These are phyloP conservation scores for Stenoptilia bipunctidactyla DNA, from an alignment of 2,888 invertebrate genomes.

Conservation along the genomic window DNA sequence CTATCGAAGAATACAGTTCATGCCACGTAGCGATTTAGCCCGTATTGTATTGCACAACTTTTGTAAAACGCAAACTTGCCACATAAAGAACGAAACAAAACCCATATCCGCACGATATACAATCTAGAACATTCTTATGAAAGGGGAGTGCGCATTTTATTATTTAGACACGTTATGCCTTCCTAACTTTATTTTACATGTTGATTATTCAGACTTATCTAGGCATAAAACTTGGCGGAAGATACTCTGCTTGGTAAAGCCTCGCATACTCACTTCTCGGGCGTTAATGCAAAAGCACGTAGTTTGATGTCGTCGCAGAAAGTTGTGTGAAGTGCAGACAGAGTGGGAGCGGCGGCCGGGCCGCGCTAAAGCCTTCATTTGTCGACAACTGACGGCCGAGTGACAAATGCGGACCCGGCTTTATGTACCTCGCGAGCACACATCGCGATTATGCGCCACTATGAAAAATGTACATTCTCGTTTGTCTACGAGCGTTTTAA, in stretches of 20 bases:
- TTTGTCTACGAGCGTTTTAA: constrained; percentile 16
- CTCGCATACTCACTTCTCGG: constrained; percentile 39
- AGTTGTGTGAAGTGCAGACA: constrained; percentile 67
- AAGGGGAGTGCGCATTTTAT: constrained; percentile 14
- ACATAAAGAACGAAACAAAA: too few relatives aligned
- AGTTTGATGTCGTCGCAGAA: constrained; percentile 61
- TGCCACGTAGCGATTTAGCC: constrained; percentile 23
- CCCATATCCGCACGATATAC: too few relatives aligned
- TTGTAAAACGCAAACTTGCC: constrained; percentile 6
- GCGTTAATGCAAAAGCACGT: constrained; percentile 67
- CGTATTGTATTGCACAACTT: constrained; percentile 17
- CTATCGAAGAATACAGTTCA: constrained; percentile 37
- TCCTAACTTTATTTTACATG: constrained; percentile 35
- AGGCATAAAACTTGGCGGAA: constrained; percentile 55
- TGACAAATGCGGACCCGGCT: constrained; percentile 68
- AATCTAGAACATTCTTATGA: too few relatives aligned
- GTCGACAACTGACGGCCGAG: constrained; percentile 65
- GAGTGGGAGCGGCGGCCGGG: constrained; percentile 55
- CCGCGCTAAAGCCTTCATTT: constrained; percentile 68
- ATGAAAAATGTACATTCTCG: constrained; percentile 46
- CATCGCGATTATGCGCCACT: constrained; percentile 46
- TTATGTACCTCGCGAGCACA: constrained; percentile 38
- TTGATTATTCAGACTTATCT: constrained; percentile 58
- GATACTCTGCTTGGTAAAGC: constrained; percentile 52
- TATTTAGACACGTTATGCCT: constrained; percentile 15